Conservation (phyloP, 2,888 invertebrate species). For the Tinea pellionella region DNA sequence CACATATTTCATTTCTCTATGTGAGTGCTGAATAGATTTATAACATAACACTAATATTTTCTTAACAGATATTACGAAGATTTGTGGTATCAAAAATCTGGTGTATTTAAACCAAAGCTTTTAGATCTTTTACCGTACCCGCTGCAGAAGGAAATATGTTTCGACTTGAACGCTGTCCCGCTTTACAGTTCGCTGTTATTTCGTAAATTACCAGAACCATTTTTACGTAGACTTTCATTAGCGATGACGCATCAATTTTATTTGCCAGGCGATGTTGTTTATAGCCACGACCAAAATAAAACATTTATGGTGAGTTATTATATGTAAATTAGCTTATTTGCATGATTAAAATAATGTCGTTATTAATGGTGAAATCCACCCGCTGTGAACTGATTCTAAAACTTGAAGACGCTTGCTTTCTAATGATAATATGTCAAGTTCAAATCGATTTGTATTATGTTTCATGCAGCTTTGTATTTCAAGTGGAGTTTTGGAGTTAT, state of each 20-base stretch:
- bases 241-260: conserved; percentile 65
- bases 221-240: conserved; percentile 58
- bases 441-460: not conserved
- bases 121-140: conserved; percentile 53
- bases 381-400: not conserved
- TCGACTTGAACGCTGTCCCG: conserved; percentile 61
- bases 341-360: not conserved
- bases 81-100: conserved; percentile 64
- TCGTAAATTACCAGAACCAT: conserved; percentile 61
- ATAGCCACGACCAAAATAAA: conserved; percentile 59
- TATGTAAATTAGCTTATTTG: conserved; percentile 3
- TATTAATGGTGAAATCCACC: not conserved
- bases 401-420: not conserved
- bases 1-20: not conserved
- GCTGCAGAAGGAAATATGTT: conserved; percentile 62
- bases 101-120: conserved; percentile 54
- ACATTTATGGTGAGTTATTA: conserved; percentile 53
- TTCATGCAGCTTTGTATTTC: conserved; percentile 52
- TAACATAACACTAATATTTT: not conserved
- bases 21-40: not conserved
- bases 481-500: conserved; percentile 55
- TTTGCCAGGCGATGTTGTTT: conserved; percentile 62
- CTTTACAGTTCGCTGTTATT: conserved; percentile 63
- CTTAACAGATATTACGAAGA: conserved; percentile 55
- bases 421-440: not conserved